These are phyloP conservation scores for Harpalus rubripes DNA, from an alignment of 2,888 invertebrate genomes.

Conservation along the genomic window DNA sequence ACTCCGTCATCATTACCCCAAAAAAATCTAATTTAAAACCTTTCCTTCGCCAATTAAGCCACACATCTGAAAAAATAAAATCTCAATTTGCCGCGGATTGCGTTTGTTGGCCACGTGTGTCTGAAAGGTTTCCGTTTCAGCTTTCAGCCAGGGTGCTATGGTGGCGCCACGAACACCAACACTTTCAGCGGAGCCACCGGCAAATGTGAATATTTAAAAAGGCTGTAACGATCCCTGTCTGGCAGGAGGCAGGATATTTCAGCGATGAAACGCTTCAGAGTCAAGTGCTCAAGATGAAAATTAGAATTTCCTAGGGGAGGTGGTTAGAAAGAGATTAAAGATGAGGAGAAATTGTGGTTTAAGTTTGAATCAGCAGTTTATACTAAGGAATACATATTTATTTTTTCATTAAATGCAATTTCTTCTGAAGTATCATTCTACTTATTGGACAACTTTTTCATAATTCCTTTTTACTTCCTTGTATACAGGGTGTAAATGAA, in stretches of 20 bases:
- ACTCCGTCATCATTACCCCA: too few species aligned
- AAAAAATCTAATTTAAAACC: too few species aligned
- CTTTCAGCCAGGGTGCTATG: not conserved
- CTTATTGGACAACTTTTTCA: too few species aligned
- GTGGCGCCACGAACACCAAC: not conserved
- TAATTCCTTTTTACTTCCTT: too few species aligned
- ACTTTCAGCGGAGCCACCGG: not conserved
- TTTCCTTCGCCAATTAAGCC: not conserved
- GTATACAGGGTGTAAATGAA: too few species aligned
- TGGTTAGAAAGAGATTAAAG: not conserved
- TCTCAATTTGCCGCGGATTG: constrained; percentile 10
- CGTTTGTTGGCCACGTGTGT: not conserved
- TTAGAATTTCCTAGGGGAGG: not conserved
- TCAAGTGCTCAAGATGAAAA: not conserved
- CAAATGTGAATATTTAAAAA: constrained; percentile 22
- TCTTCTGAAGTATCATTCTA: too few species aligned
- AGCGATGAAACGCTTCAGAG: not conserved
- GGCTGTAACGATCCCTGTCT: not conserved
- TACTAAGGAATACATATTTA: too few species aligned
- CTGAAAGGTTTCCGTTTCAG: not conserved
- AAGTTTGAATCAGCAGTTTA: too few species aligned
- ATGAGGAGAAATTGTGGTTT: too few species aligned
- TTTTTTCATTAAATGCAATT: too few species aligned
- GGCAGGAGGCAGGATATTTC: not conserved
- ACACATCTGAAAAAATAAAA: constrained; percentile 25